Percentiles rank a stretch among this genome's conserved stretches.
These are phyloP conservation scores for Drosophila ercepeae DNA, from an alignment of 1,140 invertebrate species.

Conservation along the genomic window DNA sequence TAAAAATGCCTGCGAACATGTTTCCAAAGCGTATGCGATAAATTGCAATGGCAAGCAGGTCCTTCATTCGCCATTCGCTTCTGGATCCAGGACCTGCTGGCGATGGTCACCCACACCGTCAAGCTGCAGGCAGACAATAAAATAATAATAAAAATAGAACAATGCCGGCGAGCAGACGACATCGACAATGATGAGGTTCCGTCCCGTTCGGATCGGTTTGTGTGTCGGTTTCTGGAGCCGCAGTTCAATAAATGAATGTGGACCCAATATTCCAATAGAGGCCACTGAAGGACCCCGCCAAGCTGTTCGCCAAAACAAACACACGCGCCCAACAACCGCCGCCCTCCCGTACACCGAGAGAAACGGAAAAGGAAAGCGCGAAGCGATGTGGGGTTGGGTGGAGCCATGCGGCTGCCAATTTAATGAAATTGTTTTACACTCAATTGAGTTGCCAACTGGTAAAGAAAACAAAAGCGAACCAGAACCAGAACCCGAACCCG, in stretches of 20 bases:
- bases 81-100: background rate
- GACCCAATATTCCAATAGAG: constrained; percentile 24
- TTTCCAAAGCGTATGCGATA: constrained; percentile 75
- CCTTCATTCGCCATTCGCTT: constrained; percentile 22
- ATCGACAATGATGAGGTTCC: constrained; percentile 51
- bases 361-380: background rate
- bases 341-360: constrained; percentile 11
- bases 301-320: constrained; percentile 13
- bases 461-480: constrained; percentile 52
- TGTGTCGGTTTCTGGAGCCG: constrained; percentile 6
- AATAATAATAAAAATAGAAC: constrained; percentile 77
- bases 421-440: constrained; percentile 83
- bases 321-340: constrained; percentile 5
- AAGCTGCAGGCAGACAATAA: constrained; percentile 67
- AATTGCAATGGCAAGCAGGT: constrained; percentile 67
- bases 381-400: background rate
- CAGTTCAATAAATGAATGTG: constrained; percentile 61
- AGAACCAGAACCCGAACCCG: too few species aligned
- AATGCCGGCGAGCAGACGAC: constrained; percentile 46
- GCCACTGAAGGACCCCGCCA: constrained; percentile 9
- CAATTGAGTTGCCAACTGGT: constrained; percentile 80
- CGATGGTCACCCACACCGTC: constrained; percentile 11
- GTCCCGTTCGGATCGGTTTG: constrained; percentile 23
- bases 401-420: constrained; percentile 37
- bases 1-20: constrained; percentile 79